Percentiles rank a stretch among this genome's conserved stretches.
Evolutionary conservation across 2,888 invertebrate genomes (phyloP).

Genomic region (Scaptomyza cyrtandrae): DNA sequence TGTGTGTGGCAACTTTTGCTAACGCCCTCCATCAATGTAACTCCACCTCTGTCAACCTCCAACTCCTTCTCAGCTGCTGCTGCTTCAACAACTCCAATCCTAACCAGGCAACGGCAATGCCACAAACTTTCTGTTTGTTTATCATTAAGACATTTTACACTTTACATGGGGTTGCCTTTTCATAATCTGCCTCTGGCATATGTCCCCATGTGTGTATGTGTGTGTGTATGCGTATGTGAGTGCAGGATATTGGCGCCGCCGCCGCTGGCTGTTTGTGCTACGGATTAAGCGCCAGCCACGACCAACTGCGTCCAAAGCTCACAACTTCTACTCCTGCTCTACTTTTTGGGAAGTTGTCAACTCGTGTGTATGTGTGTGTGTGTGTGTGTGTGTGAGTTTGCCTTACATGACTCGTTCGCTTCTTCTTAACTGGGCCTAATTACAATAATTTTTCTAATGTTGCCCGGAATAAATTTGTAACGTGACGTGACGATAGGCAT

Average conservation of each 20-base stretch:
- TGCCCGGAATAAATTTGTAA: constrained; percentile 75
- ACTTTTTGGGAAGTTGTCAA: constrained; percentile 1
- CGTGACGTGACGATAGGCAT: constrained; percentile 71
- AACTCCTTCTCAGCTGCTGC: neutral
- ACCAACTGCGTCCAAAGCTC: constrained; percentile 61
- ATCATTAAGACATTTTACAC: constrained; percentile 78
- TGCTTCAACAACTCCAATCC: constrained; percentile 46
- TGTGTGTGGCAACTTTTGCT: constrained; percentile 40
- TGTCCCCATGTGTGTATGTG: constrained; percentile 44
- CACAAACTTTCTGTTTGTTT: constrained; percentile 77
- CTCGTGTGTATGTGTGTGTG: constrained; percentile 14
- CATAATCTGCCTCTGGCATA: constrained; percentile 73
- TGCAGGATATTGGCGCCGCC: constrained; percentile 73
- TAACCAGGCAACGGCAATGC: constrained; percentile 55
- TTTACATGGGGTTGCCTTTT: constrained; percentile 68
- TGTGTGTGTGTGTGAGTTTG: constrained; percentile 8
- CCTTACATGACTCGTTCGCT: constrained; percentile 46
- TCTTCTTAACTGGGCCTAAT: constrained; percentile 56
- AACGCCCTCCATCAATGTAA: constrained; percentile 39
- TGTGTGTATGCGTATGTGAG: constrained; percentile 14
- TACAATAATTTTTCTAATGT: constrained; percentile 77
- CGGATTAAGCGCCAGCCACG: constrained; percentile 69
- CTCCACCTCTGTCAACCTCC: neutral
- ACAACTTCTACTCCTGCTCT: constrained; percentile 11
- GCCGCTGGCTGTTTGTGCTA: constrained; percentile 70